These are phyloP conservation scores for Tyrannus savana DNA, from an alignment of 2,113 vertebrate species.

Conservation along the genomic window DNA sequence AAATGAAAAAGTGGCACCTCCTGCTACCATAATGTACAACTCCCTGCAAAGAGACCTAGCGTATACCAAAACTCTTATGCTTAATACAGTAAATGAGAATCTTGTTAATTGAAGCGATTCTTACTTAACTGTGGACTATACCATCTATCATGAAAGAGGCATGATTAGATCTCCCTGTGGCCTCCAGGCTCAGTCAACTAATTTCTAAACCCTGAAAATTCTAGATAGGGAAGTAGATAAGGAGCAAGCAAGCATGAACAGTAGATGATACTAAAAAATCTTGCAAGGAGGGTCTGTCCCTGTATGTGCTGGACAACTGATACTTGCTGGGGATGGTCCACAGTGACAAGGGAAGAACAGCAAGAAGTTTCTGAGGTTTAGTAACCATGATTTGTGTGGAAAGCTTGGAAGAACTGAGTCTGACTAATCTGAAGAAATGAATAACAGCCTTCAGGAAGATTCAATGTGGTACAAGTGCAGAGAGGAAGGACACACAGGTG, in stretches of 20 bases:
- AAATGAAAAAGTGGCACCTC: not conserved
- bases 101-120: not conserved
- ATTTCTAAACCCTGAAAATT: not conserved
- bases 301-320: not conserved
- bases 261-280: not conserved
- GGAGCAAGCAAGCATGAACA: not conserved
- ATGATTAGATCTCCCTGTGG: not conserved
- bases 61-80: not conserved
- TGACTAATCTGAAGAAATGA: not conserved
- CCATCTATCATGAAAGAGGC: not conserved
- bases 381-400: not conserved
- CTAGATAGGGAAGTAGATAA: not conserved
- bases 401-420: not conserved
- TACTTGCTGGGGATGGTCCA: accelerated
- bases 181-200: not conserved
- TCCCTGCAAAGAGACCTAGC: not conserved
- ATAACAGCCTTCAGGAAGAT: not conserved
- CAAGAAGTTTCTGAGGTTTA: not conserved
- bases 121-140: not conserved
- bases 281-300: not conserved
- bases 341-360: not conserved
- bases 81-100: not conserved
- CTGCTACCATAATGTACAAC: not conserved
- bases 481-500: not conserved
- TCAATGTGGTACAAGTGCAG: accelerated